phyloP scores from a whole-genome alignment of 2,113 vertebrate species.

The Lota lota region DNA sequence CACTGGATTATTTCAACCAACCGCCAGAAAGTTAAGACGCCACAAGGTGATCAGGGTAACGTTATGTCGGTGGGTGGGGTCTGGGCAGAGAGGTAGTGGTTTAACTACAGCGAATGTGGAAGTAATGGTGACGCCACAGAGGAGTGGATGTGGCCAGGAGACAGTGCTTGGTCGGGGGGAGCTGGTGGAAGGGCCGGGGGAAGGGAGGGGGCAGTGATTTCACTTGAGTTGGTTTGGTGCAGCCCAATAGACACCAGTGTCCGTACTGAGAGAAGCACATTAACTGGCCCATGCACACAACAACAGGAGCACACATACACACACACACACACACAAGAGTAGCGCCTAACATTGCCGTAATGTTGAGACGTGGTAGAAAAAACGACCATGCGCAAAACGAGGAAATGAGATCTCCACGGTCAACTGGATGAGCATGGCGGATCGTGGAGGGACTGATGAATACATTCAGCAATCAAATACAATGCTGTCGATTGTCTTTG shows the following conservation, averaged over 20 bases:
- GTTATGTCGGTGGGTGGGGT: slow-evolving; percentile 1
- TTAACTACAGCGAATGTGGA: slow-evolving; percentile 7
- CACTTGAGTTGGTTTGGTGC: slow-evolving; percentile 6
- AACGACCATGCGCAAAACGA: slow-evolving; percentile 53
- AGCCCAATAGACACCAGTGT: slow-evolving; percentile 28
- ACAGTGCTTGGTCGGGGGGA: neutral
- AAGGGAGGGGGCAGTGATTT: neutral
- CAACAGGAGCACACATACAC: no score
- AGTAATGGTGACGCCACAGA: slow-evolving; percentile 17
- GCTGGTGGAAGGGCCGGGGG: no score
- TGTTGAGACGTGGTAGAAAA: slow-evolving; percentile 51
- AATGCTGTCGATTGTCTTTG: no score
- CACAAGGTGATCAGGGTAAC: slow-evolving; percentile 18
- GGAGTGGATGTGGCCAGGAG: slow-evolving; percentile 10
- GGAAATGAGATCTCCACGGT: slow-evolving; percentile 27
- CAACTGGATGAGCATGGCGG: slow-evolving; percentile 15
- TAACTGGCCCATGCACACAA: slow-evolving; percentile 56
- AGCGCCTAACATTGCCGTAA: slow-evolving; percentile 49
- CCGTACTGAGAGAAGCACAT: slow-evolving; percentile 52
- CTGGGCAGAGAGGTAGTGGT: neutral
- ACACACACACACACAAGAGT: neutral
- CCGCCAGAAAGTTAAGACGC: slow-evolving; percentile 29
- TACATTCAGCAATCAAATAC: neutral
- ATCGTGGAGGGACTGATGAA: neutral
- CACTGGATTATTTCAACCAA: slow-evolving; percentile 18